Percentiles rank a stretch among this genome's conserved stretches.
phyloP scores from a whole-genome alignment of 2,797 vertebrate species.

The Eidolon dupreanum region DNA sequence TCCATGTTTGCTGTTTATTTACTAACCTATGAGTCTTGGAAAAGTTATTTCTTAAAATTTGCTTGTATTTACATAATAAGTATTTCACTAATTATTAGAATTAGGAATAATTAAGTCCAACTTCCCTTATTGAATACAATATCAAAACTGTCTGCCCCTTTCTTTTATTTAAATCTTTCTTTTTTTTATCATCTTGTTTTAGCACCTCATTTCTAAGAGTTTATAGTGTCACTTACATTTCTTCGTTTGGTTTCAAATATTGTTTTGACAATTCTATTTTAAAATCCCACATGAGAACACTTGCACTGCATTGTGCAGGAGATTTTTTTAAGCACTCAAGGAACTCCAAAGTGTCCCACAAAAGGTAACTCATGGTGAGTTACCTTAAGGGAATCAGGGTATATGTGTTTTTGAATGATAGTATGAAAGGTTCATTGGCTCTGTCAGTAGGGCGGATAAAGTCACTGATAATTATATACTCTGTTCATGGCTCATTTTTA shows the following conservation, averaged over 20 bases:
- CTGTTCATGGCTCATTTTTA: slow-evolving; percentile 35
- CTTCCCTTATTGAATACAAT: background rate
- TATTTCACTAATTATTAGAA: background rate
- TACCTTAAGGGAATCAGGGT: background rate
- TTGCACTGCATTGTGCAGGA: background rate
- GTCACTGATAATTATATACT: slow-evolving; percentile 55
- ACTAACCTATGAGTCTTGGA: background rate
- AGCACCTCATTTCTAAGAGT: background rate
- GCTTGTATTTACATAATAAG: background rate
- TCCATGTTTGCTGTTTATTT: background rate
- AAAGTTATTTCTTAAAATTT: background rate
- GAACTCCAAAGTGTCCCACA: background rate
- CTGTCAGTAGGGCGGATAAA: slow-evolving; percentile 22
- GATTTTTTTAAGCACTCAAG: background rate
- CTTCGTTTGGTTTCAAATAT: background rate
- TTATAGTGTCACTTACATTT: background rate
- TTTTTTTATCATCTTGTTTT: background rate
- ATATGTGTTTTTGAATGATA: background rate
- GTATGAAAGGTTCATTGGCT: background rate
- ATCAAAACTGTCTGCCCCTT: background rate
- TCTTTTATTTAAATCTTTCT: background rate
- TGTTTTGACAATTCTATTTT: background rate
- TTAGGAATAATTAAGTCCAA: background rate
- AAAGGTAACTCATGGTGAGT: background rate
- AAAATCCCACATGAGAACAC: background rate